A percentile compares a stretch with the other conserved stretches of the same genome.
Conservation (phyloP, 2,113 vertebrate genomes). For the Malurus cyaneus region DNA sequence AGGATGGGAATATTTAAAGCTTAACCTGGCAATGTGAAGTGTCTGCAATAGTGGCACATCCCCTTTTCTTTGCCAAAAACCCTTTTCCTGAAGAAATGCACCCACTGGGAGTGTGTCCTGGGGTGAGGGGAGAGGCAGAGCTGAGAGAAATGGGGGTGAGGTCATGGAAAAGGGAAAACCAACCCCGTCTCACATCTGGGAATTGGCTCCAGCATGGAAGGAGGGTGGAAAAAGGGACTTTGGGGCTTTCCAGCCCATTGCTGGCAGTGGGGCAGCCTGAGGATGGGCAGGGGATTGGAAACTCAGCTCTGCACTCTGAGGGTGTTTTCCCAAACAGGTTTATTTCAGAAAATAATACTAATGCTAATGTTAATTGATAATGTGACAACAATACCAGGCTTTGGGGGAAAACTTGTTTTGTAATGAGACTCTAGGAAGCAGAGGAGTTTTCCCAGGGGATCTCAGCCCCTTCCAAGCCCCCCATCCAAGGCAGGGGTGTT, state of each 20-base stretch:
- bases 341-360: neutral
- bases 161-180: constrained; percentile 15
- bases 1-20: neutral
- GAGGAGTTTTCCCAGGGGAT: neutral
- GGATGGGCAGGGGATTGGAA: neutral
- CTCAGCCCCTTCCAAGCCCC: neutral
- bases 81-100: neutral
- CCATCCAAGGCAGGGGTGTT: neutral
- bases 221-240: neutral
- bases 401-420: neutral
- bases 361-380: too few species aligned
- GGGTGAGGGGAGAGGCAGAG: rapidly evolving
- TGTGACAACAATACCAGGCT: neutral
- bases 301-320: neutral
- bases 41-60: neutral
- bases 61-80: rapidly evolving
- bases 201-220: rapidly evolving
- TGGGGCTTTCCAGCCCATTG: neutral
- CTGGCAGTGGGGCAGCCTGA: rapidly evolving
- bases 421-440: neutral
- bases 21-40: neutral
- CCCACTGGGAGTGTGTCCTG: rapidly evolving
- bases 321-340: neutral
- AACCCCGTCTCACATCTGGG: neutral
- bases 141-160: neutral